Percentiles rank a stretch among this genome's conserved stretches.
These are phyloP conservation scores for Ryuthela nishihirai DNA, from an alignment of 2,888 invertebrate genomes.

Conservation along the genomic window DNA sequence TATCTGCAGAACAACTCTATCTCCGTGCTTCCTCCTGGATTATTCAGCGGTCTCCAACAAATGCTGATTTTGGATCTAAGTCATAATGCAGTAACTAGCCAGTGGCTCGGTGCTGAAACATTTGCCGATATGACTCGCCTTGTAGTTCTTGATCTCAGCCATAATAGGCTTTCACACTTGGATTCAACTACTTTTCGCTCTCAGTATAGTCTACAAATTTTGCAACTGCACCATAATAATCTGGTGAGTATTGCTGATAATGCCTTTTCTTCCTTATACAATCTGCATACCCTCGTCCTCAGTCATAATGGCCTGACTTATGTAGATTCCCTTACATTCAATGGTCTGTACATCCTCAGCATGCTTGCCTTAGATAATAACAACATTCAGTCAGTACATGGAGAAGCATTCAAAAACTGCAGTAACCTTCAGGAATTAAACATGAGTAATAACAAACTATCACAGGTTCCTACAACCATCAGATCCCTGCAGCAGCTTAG, in stretches of 20 bases:
- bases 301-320: slow-evolving; percentile 81
- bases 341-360: slow-evolving; percentile 81
- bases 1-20: slow-evolving; percentile 89
- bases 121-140: slow-evolving; percentile 83
- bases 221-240: slow-evolving; percentile 79
- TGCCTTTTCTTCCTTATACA: slow-evolving; percentile 86
- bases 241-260: slow-evolving; percentile 79
- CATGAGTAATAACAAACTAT: slow-evolving; percentile 79
- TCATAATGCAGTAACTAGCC: slow-evolving; percentile 73
- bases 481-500: slow-evolving; percentile 79
- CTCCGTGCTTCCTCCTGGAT: slow-evolving; percentile 76
- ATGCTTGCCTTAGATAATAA: slow-evolving; percentile 82
- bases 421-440: slow-evolving; percentile 85
- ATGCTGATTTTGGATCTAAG: slow-evolving; percentile 83
- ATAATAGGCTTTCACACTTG: slow-evolving; percentile 73
- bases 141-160: slow-evolving; percentile 77
- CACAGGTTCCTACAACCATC: slow-evolving; percentile 73
- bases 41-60: slow-evolving; percentile 71
- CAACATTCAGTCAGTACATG: slow-evolving; percentile 74
- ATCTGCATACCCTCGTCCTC: slow-evolving; percentile 80
- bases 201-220: slow-evolving; percentile 76
- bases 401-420: slow-evolving; percentile 84
- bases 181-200: slow-evolving; percentile 82
- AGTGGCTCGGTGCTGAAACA: slow-evolving; percentile 82
- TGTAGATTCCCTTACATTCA: slow-evolving; percentile 78